Evolutionary conservation across 2,888 invertebrate genomes (phyloP), one percentile per base, ranked within the genome.

Genomic region (Myopa tessellatipennis): DNA sequence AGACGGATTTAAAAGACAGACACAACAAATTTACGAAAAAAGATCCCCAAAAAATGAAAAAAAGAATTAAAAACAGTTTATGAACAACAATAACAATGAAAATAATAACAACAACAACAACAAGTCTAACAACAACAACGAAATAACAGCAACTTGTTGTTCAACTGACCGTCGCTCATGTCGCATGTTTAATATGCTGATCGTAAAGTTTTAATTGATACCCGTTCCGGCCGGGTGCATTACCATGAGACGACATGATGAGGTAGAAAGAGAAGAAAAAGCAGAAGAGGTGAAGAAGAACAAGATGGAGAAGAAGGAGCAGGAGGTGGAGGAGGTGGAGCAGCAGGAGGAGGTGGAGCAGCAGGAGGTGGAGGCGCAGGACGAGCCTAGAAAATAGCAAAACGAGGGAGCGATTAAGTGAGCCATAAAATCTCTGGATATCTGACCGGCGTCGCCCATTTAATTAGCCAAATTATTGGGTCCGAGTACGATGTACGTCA

Each of bases 21-120:
- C 26, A 26, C 26, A 26, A 26, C 26, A 26, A 26, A 18, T 63
- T 12, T 60, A 74, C 40, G 18, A 50, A 45, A 50, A 16, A 36
- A n/a, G 55, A 65, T 16, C 18, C 40, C 45, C 38, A 74, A 63
- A 60, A n/a, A 63, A 63, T 18, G n/a, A 63, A 50, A 38, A 45
- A 40, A 61, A 60, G 14, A 26, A 26, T 26, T 26, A 26, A 26
- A 26, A 16, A 4, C 45, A 45, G 45, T 45, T 45, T 45, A 45
- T 45, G 10, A 4, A 45, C 10, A 45, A 45, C 6, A 68, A 40
- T 16, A 75, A 26, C 55, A 55, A 70, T 16, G 60, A 16, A 50
- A 36, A 74, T 63, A 74, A 55, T 38, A 58, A 38, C 74, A 74
- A 50, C 63, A 63, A 45, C 34, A 63, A 36, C 34, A 36, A 50